Conservation (phyloP, 2,888 invertebrate genomes). For the Noctua comes region DNA sequence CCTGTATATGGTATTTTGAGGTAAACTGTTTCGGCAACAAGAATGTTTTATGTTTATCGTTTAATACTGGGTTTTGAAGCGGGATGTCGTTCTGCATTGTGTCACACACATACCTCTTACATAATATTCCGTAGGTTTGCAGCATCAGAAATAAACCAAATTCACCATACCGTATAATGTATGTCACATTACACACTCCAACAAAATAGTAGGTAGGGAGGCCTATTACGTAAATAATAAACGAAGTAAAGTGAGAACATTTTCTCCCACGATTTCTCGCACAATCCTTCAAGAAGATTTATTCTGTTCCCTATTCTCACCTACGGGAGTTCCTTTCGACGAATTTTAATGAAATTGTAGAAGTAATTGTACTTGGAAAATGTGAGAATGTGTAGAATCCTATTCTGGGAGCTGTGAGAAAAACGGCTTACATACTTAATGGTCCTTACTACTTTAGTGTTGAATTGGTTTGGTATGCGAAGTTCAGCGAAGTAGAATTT, state of each 20-base stretch:
- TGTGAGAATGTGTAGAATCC: conserved; percentile 28
- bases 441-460: not conserved
- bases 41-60: conserved; percentile 79
- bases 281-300: conserved; percentile 56
- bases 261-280: conserved; percentile 29
- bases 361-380: conserved; percentile 30
- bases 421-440: conserved; percentile 46
- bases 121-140: not conserved
- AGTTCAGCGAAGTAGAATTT: not conserved
- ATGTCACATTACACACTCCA: not conserved
- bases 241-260: conserved; percentile 46
- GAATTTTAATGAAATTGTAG: conserved; percentile 60
- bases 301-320: conserved; percentile 40
- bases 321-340: conserved; percentile 17
- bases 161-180: not conserved
- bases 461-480: conserved; percentile 20
- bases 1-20: not conserved
- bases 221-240: conserved; percentile 56
- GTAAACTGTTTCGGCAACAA: not conserved
- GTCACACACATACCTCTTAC: conserved; percentile 77
- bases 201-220: not conserved
- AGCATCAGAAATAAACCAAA: not conserved
- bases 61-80: conserved; percentile 96
- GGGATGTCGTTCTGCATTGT: conserved; percentile 95
- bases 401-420: conserved; percentile 31